phyloP scores from a whole-genome alignment of 2,113 vertebrate genomes.

The Daubentonia madagascariensis region DNA sequence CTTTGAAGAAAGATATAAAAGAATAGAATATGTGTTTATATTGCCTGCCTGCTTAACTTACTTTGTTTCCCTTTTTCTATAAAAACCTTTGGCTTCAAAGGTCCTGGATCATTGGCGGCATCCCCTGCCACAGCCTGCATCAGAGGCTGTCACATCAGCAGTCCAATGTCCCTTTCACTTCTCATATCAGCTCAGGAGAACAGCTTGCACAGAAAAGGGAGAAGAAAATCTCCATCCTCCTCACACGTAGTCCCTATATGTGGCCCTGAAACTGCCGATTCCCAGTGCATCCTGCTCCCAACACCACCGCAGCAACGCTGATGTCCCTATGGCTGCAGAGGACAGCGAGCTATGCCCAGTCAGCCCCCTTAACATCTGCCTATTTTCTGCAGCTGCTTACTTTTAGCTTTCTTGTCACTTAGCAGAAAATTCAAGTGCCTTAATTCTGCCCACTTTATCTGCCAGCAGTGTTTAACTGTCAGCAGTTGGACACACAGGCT shows the following conservation, averaged over 20 bases:
- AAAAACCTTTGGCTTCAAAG: background rate
- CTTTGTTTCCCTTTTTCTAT: background rate
- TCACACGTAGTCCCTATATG: background rate
- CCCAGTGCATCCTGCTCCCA: background rate
- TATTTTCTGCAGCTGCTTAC: background rate
- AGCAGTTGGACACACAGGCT: background rate
- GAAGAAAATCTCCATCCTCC: background rate
- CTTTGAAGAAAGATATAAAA: background rate
- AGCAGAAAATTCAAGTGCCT: background rate
- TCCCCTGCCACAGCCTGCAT: background rate
- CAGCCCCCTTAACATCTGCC: background rate
- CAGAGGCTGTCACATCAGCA: background rate
- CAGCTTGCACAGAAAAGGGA: background rate
- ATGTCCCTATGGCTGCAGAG: background rate
- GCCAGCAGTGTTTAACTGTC: conserved; percentile 21
- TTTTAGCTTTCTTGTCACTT: background rate
- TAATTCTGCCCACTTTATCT: background rate
- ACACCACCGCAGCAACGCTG: fast-evolving
- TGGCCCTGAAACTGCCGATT: background rate
- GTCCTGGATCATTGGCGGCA: background rate
- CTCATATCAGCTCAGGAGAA: background rate
- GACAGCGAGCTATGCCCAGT: no score
- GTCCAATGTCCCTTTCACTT: background rate
- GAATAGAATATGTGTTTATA: background rate
- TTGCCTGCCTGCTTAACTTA: background rate